A percentile compares a stretch with the other conserved stretches of the same genome.
phyloP scores from a whole-genome alignment of 2,797 vertebrate genomes.

The Glossophaga mutica region DNA sequence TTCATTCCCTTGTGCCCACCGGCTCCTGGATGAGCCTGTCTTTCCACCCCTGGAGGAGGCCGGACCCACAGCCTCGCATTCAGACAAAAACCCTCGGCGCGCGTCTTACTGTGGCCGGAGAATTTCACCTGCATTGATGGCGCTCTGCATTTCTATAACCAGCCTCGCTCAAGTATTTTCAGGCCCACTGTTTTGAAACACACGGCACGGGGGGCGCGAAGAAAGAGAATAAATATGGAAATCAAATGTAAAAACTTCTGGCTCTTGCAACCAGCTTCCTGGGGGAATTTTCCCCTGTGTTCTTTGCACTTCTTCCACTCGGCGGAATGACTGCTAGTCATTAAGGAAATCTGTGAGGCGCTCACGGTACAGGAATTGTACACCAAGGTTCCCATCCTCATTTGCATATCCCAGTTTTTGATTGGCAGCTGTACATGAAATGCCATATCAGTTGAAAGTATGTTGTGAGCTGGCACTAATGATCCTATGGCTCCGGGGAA shows the following conservation, averaged over 20 bases:
- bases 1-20: fast-evolving
- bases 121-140: constrained; percentile 53
- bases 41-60: neutral
- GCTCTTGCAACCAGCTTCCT: constrained; percentile 82
- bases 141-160: constrained; percentile 77
- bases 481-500: constrained; percentile 97
- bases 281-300: constrained; percentile 85
- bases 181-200: constrained; percentile 80
- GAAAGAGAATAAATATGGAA: constrained; percentile 84
- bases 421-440: constrained; percentile 99
- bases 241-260: constrained; percentile 86
- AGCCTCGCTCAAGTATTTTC: constrained; percentile 79
- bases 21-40: fast-evolving
- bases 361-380: constrained; percentile 92
- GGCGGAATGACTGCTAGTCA: constrained; percentile 91
- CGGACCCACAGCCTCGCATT: fast-evolving
- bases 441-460: constrained; percentile 99
- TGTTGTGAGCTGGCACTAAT: constrained; percentile 99
- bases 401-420: constrained; percentile 95
- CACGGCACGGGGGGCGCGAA: neutral
- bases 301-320: constrained; percentile 84
- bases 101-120: constrained; percentile 52
- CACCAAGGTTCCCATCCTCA: constrained; percentile 93
- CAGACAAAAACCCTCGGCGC: neutral
- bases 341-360: constrained; percentile 85